Conservation (phyloP, 37 sponge, comb jelly and placozoan species). For the Bolinopsis microptera region DNA sequence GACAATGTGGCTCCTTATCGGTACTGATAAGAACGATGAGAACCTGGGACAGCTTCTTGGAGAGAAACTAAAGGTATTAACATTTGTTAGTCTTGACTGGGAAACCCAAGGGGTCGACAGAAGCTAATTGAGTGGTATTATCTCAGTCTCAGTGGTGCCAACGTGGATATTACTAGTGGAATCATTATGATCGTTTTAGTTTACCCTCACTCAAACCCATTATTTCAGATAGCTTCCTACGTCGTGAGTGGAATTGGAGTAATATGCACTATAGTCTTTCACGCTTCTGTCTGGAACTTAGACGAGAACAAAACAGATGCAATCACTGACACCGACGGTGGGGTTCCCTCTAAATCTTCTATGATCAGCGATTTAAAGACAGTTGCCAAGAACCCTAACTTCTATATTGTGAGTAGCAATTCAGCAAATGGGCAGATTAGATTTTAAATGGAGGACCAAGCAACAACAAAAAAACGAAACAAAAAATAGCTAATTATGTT, state of each 20-base stretch:
- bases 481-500: too few relatives aligned
- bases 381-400: neutral
- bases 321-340: neutral
- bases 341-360: neutral
- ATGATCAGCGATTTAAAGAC: neutral
- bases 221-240: slow-evolving; percentile 33
- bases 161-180: too few relatives aligned
- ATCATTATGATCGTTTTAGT: too few relatives aligned
- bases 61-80: slow-evolving; percentile 21
- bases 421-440: too few relatives aligned
- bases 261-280: slow-evolving; percentile 9
- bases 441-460: too few relatives aligned
- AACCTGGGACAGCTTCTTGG: neutral
- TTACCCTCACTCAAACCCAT: too few relatives aligned
- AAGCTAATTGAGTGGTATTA: too few relatives aligned
- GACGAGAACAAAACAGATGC: neutral
- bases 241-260: neutral
- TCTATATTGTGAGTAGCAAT: slow-evolving; percentile 13
- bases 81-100: too few relatives aligned
- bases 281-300: slow-evolving; percentile 17
- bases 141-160: too few relatives aligned
- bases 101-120: too few relatives aligned
- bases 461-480: too few relatives aligned
- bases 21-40: neutral
- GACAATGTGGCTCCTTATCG: slow-evolving; percentile 15